Conservation (phyloP, 2,797 vertebrate species). For the Pseudocheirus occidentalis region DNA sequence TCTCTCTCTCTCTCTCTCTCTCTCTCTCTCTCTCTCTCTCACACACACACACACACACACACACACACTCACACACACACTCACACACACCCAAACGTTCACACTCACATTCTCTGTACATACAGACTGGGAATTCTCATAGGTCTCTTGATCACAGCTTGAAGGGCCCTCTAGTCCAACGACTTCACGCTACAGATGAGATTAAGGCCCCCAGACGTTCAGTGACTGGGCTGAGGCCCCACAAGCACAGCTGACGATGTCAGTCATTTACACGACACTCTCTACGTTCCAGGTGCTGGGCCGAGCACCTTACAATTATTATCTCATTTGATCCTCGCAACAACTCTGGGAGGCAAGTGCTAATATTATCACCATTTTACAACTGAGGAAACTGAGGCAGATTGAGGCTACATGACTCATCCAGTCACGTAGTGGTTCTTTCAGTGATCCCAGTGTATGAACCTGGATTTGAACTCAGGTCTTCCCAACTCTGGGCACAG, state of each 20-base stretch:
- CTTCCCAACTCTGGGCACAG: background rate
- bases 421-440: no score
- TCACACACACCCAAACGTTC: background rate
- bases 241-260: background rate
- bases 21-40: background rate
- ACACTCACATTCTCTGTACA: background rate
- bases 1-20: background rate
- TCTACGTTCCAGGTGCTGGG: background rate
- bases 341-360: background rate
- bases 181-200: background rate
- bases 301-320: background rate
- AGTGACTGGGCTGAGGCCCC: background rate
- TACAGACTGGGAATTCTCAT: background rate
- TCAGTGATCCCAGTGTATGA: background rate
- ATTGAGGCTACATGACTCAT: background rate
- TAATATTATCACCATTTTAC: background rate
- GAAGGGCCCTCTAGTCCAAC: background rate
- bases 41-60: background rate
- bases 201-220: background rate
- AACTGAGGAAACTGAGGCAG: background rate
- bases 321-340: background rate
- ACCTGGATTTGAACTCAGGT: background rate
- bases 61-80: no score
- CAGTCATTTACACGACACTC: background rate
- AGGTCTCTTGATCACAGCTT: background rate